Base-by-base conservation (phyloP, 2,113 vertebrate genomes). In the Mohoua ochrocephala region DNA sequence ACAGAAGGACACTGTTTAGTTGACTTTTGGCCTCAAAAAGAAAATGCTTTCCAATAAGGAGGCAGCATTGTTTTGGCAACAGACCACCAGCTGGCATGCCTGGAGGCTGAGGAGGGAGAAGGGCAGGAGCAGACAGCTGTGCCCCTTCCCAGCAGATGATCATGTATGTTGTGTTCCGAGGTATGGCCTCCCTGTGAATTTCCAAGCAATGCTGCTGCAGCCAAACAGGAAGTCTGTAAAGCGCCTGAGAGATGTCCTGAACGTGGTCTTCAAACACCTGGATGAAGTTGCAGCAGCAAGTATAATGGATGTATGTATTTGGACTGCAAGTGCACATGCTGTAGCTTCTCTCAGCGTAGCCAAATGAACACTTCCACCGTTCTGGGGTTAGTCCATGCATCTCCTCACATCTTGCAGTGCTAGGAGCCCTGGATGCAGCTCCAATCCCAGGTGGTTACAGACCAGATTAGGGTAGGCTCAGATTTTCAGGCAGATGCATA, bases 181-280 rank as follows among this genome's bases (percentile, higher is more conserved):
- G 98, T 99, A 99, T 0, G 99, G 99, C 18, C 98, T 99, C 13
- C 99, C 99, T 2, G 99, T 99, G 61, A 99, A 98, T 86, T 99
- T 99, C 87, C 99, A 99, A 96, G 98, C 99, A 17, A 97, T 99
- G 90, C 97, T 99, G 86, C 97, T 99, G 64, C 98, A 99, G 93
- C 99, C 98, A 5, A 98, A 98, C 9, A 98, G 96, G 93, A 99
- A 99, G 80, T 97, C 96, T 4, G 92, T 97, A 21, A 99, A 99
- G 75, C 98, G 98, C 54, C 89, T 99, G 20, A 97, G 98, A 81
- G 98, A 99, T 4, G 98, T 99, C 47, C 98, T 99, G 6, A 98
- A 98, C 1, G 98, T 98, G 4, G 97, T 99, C 86, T 99, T 99
- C 97, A 97, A 97, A 63, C 99, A 99, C 35, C 96, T 99, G 97